Percentiles rank a stretch among this genome's conserved stretches.
Conservation (phyloP, 30 jellyfish, hydroid and myxozoan species). For the Turritopsis rubra region DNA sequence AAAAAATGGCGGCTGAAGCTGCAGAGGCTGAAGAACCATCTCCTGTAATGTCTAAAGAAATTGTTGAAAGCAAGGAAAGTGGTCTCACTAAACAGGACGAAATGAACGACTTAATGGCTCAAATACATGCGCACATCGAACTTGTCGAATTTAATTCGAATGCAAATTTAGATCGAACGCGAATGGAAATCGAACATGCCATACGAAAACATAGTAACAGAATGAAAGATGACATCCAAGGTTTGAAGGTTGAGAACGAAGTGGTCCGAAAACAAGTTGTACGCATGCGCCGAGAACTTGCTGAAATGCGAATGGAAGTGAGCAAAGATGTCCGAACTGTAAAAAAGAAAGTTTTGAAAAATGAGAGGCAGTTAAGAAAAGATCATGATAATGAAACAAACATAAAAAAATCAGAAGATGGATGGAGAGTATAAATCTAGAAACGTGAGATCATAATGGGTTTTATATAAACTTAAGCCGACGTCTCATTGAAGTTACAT, state of each 20-base stretch:
- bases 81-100: slow-evolving; percentile 1
- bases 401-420: not conserved
- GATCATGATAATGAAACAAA: not conserved
- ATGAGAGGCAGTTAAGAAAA: not conserved
- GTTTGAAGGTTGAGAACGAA: slow-evolving; percentile 22
- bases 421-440: not conserved
- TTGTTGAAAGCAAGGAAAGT: not conserved
- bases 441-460: not conserved
- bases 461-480: too few relatives aligned
- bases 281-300: slow-evolving; percentile 29
- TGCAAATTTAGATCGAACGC: slow-evolving; percentile 6
- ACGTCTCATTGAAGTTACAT: too few relatives aligned
- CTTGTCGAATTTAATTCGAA: slow-evolving; percentile 15
- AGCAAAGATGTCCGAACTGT: not conserved
- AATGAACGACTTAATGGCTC: slow-evolving; percentile 1
- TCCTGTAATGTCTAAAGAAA: not conserved
- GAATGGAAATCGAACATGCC: slow-evolving; percentile 11
- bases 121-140: slow-evolving; percentile 16
- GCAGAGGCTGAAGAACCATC: not conserved
- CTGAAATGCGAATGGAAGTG: not conserved
- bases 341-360: not conserved
- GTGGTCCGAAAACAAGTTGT: slow-evolving; percentile 28
- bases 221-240: slow-evolving; percentile 23
- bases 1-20: not conserved
- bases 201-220: slow-evolving; percentile 11